A percentile compares a stretch with the other conserved stretches of the same genome.
These are phyloP conservation scores for Stenchaetothrips biformis DNA, from an alignment of 2,888 invertebrate genomes.

Conservation along the genomic window DNA sequence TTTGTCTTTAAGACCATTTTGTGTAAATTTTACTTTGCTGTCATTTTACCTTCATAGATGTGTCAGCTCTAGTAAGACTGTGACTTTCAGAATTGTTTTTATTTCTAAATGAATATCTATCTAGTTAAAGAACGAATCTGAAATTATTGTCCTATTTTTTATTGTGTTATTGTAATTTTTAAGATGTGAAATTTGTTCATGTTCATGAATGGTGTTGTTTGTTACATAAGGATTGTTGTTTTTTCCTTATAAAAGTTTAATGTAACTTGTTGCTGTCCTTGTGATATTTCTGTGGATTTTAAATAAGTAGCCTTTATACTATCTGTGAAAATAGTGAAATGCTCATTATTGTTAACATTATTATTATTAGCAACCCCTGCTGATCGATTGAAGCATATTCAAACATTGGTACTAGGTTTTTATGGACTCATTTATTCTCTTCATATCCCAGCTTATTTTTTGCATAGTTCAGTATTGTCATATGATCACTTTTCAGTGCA, in stretches of 20 bases:
- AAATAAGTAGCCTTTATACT: neutral
- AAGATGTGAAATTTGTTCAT: neutral
- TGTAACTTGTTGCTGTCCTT: neutral
- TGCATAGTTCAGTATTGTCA: neutral
- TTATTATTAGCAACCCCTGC: neutral
- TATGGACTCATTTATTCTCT: neutral
- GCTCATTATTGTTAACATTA: neutral
- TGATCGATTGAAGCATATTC: neutral
- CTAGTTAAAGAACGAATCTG: neutral
- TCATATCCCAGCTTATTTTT: no score
- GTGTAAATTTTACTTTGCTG: no score
- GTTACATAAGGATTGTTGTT: neutral
- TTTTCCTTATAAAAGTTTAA: neutral
- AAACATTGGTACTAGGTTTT: neutral
- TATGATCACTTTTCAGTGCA: neutral
- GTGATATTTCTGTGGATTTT: neutral
- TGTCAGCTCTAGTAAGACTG: no score
- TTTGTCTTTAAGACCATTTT: no score
- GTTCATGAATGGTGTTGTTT: neutral
- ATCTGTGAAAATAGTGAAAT: neutral
- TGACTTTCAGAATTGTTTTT: no score
- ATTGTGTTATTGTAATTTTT: no score
- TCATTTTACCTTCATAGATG: no score
- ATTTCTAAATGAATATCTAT: neutral
- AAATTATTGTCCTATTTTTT: neutral